A percentile compares a stretch with the other conserved stretches of the same genome.
Evolutionary conservation across 2,113 vertebrate species (phyloP).

Genomic region (Alligator mississippiensis): DNA sequence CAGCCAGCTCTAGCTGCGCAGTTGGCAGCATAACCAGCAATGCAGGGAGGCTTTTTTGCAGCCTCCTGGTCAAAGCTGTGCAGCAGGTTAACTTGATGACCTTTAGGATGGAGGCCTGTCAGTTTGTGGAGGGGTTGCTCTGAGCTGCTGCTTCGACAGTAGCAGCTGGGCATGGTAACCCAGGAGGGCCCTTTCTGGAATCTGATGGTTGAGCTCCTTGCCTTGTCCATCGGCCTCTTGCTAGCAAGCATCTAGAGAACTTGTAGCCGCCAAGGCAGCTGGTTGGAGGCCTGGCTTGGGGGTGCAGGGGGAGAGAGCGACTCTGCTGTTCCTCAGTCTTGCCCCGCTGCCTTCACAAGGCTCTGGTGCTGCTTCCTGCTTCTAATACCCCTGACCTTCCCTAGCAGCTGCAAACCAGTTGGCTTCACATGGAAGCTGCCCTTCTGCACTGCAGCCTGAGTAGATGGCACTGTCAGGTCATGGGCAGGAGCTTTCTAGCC

Average conservation of each 20-base stretch:
- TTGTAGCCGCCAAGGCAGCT: not conserved
- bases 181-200: not conserved
- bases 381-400: not conserved
- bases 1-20: too few species aligned
- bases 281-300: not conserved
- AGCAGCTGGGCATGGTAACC: too few species aligned
- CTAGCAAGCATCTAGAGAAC: not conserved
- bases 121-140: too few species aligned
- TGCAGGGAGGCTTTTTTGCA: too few species aligned
- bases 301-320: not conserved
- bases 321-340: not conserved
- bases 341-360: too few species aligned
- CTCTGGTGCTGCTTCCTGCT: not conserved
- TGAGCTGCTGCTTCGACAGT: too few species aligned
- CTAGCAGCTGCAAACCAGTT: not conserved
- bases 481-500: too few species aligned
- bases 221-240: not conserved
- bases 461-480: not conserved
- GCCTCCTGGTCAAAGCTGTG: too few species aligned
- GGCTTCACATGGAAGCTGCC: not conserved
- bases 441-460: not conserved
- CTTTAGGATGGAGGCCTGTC: too few species aligned
- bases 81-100: too few species aligned
- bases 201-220: not conserved
- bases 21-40: too few species aligned